phyloP scores from a whole-genome alignment of 1,140 invertebrate species.

The Aporrectodea caliginosa region DNA sequence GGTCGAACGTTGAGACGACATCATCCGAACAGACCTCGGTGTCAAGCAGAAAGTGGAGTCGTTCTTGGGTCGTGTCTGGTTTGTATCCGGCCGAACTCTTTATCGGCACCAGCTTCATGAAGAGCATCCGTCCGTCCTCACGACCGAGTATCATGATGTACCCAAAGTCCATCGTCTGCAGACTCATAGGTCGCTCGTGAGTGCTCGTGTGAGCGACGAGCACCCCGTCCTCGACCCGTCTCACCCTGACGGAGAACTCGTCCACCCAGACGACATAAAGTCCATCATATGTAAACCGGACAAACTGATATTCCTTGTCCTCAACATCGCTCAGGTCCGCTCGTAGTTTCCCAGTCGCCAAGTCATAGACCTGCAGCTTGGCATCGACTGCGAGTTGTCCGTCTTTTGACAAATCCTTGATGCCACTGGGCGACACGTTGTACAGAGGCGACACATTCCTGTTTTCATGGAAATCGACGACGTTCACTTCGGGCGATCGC shows the following conservation, averaged over 20 bases:
- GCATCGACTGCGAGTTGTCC: constrained; percentile 28
- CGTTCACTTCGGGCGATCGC: constrained; percentile 7
- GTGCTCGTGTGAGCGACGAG: constrained; percentile 23
- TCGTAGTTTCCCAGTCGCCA: background rate
- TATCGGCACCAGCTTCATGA: constrained; percentile 25
- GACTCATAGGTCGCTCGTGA: constrained; percentile 26
- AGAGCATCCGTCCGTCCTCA: constrained; percentile 30
- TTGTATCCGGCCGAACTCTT: background rate
- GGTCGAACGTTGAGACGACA: constrained; percentile 16
- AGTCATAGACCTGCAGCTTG: constrained; percentile 23
- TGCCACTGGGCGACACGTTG: constrained; percentile 22
- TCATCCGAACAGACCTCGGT: constrained; percentile 11
- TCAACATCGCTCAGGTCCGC: background rate
- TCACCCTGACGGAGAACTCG: constrained; percentile 26
- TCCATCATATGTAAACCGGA: constrained; percentile 26
- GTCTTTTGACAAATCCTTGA: constrained; percentile 29
- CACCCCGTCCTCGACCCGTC: background rate
- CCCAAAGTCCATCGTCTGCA: constrained; percentile 25
- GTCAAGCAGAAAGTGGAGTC: constrained; percentile 18
- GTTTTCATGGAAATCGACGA: constrained; percentile 18
- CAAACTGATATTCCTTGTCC: constrained; percentile 18
- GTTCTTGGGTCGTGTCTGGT: background rate
- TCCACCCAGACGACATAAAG: constrained; percentile 27
- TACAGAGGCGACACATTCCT: constrained; percentile 16
- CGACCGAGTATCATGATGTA: constrained; percentile 28